Conservation (phyloP, 2,113 vertebrate genomes). For the Mobula hypostoma region DNA sequence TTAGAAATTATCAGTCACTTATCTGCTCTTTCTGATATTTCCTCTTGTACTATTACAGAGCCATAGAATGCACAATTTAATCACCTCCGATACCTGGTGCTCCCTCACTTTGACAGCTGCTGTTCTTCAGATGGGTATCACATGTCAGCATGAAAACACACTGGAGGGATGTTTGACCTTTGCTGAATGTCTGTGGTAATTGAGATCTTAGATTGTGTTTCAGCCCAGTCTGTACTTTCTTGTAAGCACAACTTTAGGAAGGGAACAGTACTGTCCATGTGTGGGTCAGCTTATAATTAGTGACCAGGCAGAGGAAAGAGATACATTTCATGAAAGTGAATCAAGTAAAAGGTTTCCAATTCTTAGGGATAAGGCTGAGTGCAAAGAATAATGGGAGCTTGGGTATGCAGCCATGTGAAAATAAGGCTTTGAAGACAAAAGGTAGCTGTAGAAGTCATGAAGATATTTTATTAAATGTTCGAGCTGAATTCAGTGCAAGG, state of each 20-base stretch:
- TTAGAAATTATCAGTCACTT: too few species aligned
- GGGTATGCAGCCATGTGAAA: neutral
- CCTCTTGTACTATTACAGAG: too few species aligned
- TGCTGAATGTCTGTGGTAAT: neutral
- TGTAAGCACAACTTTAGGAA: neutral
- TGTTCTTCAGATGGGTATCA: neutral
- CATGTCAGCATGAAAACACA: neutral
- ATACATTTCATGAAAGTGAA: neutral
- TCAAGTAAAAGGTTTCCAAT: neutral
- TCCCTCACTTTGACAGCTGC: neutral
- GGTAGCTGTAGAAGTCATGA: neutral
- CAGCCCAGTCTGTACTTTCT: neutral
- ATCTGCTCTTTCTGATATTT: too few species aligned
- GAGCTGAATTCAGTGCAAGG: neutral
- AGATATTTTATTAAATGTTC: neutral
- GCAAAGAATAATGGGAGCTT: neutral
- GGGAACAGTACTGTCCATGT: neutral
- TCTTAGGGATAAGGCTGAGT: neutral
- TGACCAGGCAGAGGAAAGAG: neutral
- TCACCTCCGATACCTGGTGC: neutral
- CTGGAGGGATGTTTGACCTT: neutral
- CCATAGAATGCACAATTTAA: neutral
- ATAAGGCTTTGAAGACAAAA: neutral
- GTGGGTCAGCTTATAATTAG: neutral
- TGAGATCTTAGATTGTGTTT: neutral